A percentile compares a stretch with the other conserved stretches of the same genome.
Evolutionary conservation across 2,113 vertebrate species (phyloP).

Genomic region (Otocyon megalotis): DNA sequence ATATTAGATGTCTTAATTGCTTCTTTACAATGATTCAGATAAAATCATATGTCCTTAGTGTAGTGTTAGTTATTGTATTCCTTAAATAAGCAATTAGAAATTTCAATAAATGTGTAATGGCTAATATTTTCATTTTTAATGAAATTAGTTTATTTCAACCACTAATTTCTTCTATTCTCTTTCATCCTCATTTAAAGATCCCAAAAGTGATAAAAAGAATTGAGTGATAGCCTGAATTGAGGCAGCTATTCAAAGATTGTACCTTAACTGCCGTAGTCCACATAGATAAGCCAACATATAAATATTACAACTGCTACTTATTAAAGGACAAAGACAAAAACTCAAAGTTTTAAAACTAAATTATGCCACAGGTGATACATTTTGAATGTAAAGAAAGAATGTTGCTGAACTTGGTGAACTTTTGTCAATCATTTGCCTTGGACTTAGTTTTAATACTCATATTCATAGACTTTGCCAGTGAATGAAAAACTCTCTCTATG

Average conservation of each 20-base stretch:
- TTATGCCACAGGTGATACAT: neutral
- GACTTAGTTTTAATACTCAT: constrained; percentile 44
- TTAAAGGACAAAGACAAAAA: constrained; percentile 53
- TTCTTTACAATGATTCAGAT: neutral
- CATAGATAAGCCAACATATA: neutral
- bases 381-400: constrained; percentile 42
- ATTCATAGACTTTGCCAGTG: neutral
- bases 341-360: constrained; percentile 37
- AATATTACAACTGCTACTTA: constrained; percentile 24
- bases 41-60: neutral
- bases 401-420: constrained; percentile 33
- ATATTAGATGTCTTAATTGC: neutral
- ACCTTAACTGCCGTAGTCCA: neutral
- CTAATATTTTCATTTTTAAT: neutral
- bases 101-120: neutral
- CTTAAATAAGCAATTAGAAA: neutral
- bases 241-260: neutral
- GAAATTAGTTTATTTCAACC: neutral
- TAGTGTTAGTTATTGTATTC: neutral
- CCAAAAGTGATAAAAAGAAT: neutral
- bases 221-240: neutral
- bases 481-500: neutral
- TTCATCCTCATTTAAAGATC: neutral
- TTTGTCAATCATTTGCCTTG: constrained; percentile 33
- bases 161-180: neutral